Percentiles rank a stretch among this genome's conserved stretches.
Evolutionary conservation across 2,113 vertebrate species (phyloP).

Genomic region (Sceloporus undulatus): DNA sequence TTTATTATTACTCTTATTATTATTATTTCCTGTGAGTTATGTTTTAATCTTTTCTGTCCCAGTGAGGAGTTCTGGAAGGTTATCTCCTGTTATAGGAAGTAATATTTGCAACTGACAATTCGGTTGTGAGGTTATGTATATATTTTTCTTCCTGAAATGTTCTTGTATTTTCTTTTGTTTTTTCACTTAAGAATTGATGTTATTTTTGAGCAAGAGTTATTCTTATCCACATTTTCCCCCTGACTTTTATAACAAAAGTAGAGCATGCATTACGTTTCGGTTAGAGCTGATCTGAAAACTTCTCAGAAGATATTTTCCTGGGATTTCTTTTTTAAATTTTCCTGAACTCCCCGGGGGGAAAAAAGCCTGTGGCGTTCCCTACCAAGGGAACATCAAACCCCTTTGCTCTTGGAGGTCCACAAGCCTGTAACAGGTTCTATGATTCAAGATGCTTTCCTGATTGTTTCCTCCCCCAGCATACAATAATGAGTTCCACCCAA

Average conservation of each 20-base stretch:
- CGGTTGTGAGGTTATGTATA: background rate
- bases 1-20: constrained; percentile 27
- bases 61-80: constrained; percentile 58
- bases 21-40: constrained; percentile 62
- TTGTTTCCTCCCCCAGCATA: no score
- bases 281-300: background rate
- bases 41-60: constrained; percentile 57
- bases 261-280: background rate
- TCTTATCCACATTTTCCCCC: constrained; percentile 55
- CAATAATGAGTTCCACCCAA: no score
- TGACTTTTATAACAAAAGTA: constrained; percentile 38
- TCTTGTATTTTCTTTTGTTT: background rate
- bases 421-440: no score
- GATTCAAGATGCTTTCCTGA: no score
- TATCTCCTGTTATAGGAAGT: constrained; percentile 62
- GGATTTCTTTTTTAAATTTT: background rate
- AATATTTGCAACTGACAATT: constrained; percentile 23
- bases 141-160: constrained; percentile 47
- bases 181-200: constrained; percentile 31
- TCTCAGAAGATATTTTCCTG: background rate
- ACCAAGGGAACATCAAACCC: no score
- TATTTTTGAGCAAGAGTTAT: constrained; percentile 57
- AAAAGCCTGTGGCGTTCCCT: no score
- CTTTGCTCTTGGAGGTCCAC: no score
- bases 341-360: no score